Evolutionary conservation across 2,113 vertebrate species (phyloP).

Genomic region (Pungitius pungitius): DNA sequence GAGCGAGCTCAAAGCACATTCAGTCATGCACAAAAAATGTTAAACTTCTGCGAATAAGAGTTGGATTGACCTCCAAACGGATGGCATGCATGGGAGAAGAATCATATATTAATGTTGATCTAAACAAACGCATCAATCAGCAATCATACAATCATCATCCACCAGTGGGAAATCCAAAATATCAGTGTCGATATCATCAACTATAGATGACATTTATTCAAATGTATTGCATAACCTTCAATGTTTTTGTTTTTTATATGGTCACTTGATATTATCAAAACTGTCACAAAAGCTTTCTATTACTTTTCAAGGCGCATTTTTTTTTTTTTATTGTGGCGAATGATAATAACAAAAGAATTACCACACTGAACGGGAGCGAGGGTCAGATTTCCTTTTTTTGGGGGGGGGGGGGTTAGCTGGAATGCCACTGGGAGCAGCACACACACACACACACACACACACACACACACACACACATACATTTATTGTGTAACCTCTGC

Average conservation of each 20-base stretch:
- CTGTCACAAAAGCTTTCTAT: constrained; percentile 8
- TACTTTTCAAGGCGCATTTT: constrained; percentile 27
- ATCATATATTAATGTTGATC: constrained; percentile 31
- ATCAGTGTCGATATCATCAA: too few species aligned
- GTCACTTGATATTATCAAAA: constrained; percentile 25
- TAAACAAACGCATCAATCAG: constrained; percentile 34
- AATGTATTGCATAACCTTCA: constrained; percentile 18
- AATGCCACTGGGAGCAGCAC: constrained; percentile 20
- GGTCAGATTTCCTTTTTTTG: constrained; percentile 17
- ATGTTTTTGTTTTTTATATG: constrained; percentile 5
- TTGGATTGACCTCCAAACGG: constrained; percentile 41
- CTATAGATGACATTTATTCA: background rate
- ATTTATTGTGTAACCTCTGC: constrained; percentile 14
- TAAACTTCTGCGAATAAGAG: constrained; percentile 32
- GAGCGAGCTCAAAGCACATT: constrained; percentile 35
- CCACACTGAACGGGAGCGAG: constrained; percentile 17
- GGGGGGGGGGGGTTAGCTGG: background rate
- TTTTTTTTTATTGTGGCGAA: constrained; percentile 23
- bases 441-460: background rate
- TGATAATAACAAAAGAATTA: constrained; percentile 41
- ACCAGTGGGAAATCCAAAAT: constrained; percentile 21
- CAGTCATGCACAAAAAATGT: constrained; percentile 64
- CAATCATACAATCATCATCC: constrained; percentile 40
- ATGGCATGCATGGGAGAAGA: constrained; percentile 64
- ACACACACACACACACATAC: background rate